Evolutionary conservation across 2,888 invertebrate genomes (phyloP), one percentile per base, ranked within the genome.

Genomic region (Ephialtes manifestator): DNA sequence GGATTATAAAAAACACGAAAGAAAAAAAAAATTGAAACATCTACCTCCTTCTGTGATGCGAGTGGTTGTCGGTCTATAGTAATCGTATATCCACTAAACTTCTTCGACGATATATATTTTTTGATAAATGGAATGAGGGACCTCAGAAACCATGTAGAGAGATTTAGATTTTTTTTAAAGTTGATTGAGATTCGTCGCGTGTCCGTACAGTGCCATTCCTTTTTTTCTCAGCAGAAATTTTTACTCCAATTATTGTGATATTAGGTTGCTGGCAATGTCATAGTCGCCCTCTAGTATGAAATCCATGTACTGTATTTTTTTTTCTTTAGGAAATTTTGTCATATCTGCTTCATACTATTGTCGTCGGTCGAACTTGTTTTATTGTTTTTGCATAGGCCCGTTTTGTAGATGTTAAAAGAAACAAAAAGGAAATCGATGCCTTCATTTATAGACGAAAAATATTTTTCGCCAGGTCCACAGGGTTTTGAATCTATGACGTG

Each of bases 141-240:
- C 67, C 78, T 70, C 58, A 31, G 15, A 31, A 60, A 70, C 58
- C 58, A 48, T 46, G 10, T 65, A 55, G 51, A 76, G 43, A 77
- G 43, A 43, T 24, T 53, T 75, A 76, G 65, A 72, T 20, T 28
- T 48, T 60, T 48, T 31, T 28, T 68, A 55, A 55, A n/a, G n/a
- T 31, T 68, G 28, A 78, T 78, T 76, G 78, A 89, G 87, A 90
- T 88, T 88, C 88, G 89, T 90, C 86, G 87, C 78, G 90, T 87
- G 90, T 88, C 89, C 90, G 91, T 91, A 86, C 90, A 90, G 92
- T 92, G 93, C 92, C 92, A 92, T 93, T 92, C 92, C 92, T 90
- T 90, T 92, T 90, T 76, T 89, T 90, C 87, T 84, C 88, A 90
- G 88, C 90, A 89, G 88, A 89, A 92, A 92, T 90, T 89, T 88